phyloP scores from a whole-genome alignment of 2,888 invertebrate genomes.

The Pseudococcus viburni region DNA sequence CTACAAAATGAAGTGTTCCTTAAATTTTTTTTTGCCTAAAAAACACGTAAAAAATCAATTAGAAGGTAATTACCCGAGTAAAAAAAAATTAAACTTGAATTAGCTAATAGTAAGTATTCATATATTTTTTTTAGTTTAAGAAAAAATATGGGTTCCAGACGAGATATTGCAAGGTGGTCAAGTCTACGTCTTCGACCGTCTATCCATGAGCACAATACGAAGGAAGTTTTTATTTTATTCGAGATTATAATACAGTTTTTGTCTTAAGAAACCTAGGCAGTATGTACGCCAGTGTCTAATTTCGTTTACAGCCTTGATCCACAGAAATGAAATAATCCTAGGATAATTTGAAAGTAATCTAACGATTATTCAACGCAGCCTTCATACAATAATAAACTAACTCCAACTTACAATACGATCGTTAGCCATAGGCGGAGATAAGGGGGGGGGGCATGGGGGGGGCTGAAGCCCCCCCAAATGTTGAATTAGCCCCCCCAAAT shows the following conservation, averaged over 20 bases:
- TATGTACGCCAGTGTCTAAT: background rate
- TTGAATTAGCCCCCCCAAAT: no score
- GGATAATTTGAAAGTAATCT: slow-evolving; percentile 15
- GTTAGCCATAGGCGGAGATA: no score
- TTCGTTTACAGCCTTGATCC: slow-evolving; percentile 30
- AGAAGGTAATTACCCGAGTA: no score
- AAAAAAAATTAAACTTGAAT: no score
- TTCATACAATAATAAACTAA: background rate
- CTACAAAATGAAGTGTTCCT: no score
- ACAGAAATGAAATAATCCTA: background rate
- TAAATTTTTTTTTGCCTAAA: no score
- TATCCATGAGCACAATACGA: background rate
- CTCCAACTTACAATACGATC: background rate
- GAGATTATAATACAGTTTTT: background rate
- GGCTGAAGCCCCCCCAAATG: no score
- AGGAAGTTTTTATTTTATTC: background rate
- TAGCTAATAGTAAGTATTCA: no score
- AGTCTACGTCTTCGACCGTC: background rate
- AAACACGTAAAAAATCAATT: no score
- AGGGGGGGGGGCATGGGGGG: no score
- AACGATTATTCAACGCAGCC: background rate
- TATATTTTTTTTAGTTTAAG: background rate
- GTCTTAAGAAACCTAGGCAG: background rate
- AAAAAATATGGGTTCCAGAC: background rate
- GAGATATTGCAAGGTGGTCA: background rate